Base-by-base conservation (phyloP, 2,888 invertebrate species). In the Petrolisthes cinctipes region DNA sequence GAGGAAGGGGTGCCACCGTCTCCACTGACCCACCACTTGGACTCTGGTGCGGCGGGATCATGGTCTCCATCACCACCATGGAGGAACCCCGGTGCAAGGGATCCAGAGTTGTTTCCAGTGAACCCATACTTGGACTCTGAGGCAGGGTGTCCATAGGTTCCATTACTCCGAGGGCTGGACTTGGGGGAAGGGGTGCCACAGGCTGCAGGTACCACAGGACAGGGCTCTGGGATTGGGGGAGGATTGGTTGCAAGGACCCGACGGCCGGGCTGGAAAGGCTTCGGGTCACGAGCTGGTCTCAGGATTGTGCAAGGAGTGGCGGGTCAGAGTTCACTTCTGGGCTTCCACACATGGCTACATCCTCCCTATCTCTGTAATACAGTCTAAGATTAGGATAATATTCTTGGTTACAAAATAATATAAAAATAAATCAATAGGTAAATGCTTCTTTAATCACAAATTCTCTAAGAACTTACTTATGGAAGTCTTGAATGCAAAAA, bases 291-390 rank as follows among this genome's bases (percentile, higher is more conserved):
- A 76, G 61, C 80, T 84, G 86, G 20, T 61, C 76, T 82, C 81
- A 84, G 20, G 84, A 88, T 54, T 84, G 84, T 57, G 87, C 87
- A 4, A 88, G 84, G 81, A 88, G 79, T 68, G 87, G 87, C 75
- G 84, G 81, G 71, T 88, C 87, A 61, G 87, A 75, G 80, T 84
- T 88, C 81, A 73, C 84, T 66, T 82, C 79, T 53, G 87, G 87
- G 54, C 87, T 88, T 57, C 87, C 87, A 76, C 87, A 84, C 11
- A 84, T 37, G 71, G 87, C 56, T 6, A 37, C 87, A 11, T 88
- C 87, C 81, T 88, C 87, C 75, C 84, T 87, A 57, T 84, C 87
- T 80, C 87, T 88, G 81, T 9, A 83, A 66, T 57, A n/a, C 68
- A 6, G 68, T 17, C n/a, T n/a, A 20, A 51, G n/a, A 66, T 54